Base-by-base conservation (phyloP, 2,797 vertebrate genomes). In the Coracias cyanogaster region DNA sequence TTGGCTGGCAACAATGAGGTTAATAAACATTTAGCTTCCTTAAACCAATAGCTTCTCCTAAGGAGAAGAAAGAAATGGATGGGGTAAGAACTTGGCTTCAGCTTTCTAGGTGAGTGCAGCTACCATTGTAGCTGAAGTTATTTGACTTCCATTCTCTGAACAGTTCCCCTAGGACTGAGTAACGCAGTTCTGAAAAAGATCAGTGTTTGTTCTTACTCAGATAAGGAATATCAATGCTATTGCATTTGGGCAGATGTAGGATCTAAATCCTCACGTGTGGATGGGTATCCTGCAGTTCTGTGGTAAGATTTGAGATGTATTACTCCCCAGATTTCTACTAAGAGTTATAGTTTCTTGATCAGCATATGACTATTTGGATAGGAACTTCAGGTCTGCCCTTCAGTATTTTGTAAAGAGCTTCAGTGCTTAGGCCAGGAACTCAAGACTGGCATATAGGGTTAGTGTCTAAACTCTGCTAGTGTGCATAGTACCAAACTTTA, bases 41-140 rank as follows among this genome's bases (percentile, higher is more conserved):
- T 81, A 61, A 61, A 64, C 16, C 10, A 45, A 0, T 43, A 43
- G 10, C 21, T 83, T 4, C 1, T 69, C 10, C 52, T 0, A 3
- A n/a, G 9, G 45, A 61, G 29, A 51, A 80, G 20, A 8, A 21
- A 9, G 18, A 17, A 48, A 16, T 3, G 8, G 24, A 21, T 82
- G 8, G 8, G 6, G 4, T 2, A 79, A 60, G 10, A 41, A 12
- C 13, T 54, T 76, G 17, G 43, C 20, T 67, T 80, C 15, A 54
- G 11, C 48, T 4, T 12, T 52, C 28, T 70, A 39, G 2, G 19
- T 71, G 29, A 13, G 4, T 76, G 25, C 12, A 10, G 10, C 81
- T 93, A 43, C 29, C 4, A 20, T 3, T 1, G 2, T 3, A 80
- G 26, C 29, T 70, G 26, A 43, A 52, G 14, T 3, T 77, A 51